These are phyloP conservation scores for Synanceia verrucosa DNA, from an alignment of 2,797 vertebrate species.

Conservation along the genomic window DNA sequence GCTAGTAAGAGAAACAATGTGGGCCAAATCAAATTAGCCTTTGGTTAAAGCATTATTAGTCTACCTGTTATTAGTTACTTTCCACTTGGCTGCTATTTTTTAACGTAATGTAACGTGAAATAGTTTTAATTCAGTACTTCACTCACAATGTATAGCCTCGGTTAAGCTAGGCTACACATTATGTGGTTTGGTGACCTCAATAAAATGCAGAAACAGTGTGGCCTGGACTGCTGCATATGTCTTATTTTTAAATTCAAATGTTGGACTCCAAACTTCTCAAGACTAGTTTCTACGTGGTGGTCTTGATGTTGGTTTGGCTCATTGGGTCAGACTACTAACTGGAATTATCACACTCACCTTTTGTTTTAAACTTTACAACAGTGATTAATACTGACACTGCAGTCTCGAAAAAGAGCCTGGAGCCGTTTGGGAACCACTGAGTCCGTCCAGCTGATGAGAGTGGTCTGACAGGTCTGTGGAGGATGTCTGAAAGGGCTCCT, in stretches of 20 bases:
- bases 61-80: conserved; percentile 16
- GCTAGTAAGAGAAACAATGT: neutral
- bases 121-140: neutral
- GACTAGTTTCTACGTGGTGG: neutral
- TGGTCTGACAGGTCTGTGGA: conserved; percentile 73
- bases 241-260: neutral
- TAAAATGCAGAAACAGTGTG: neutral
- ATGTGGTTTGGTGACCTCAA: neutral
- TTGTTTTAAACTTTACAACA: conserved; percentile 21
- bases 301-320: neutral
- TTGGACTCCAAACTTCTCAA: neutral
- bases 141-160: neutral
- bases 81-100: conserved; percentile 15
- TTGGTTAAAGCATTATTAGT: neutral
- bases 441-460: conserved; percentile 51
- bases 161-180: neutral
- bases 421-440: conserved; percentile 21
- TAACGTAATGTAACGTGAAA: neutral
- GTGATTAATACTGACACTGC: conserved; percentile 39
- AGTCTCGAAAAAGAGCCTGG: conserved; percentile 28
- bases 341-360: conserved; percentile 12
- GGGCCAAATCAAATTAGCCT: neutral
- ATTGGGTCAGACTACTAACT: neutral
- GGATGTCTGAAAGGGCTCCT: conserved; percentile 40
- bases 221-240: neutral